Percentiles rank a stretch among this genome's conserved stretches.
phyloP scores from a whole-genome alignment of 2,113 vertebrate genomes.

The Ceyx margarethae region DNA sequence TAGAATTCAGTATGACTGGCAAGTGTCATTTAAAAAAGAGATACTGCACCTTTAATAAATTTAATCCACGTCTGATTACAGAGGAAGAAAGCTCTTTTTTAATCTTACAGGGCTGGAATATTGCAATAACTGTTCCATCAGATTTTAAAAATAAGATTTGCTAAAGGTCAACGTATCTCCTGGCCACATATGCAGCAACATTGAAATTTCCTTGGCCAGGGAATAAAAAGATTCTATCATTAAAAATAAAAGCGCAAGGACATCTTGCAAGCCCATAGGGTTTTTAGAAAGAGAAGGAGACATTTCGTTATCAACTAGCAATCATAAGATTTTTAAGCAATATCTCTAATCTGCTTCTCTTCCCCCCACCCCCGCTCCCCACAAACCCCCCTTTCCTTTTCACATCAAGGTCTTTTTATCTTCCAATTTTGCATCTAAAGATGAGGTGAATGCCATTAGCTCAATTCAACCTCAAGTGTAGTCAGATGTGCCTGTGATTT shows the following conservation, averaged over 20 bases:
- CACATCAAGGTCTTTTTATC: constrained; percentile 89
- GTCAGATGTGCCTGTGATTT: constrained; percentile 85
- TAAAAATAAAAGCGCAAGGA: constrained; percentile 82
- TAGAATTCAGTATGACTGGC: constrained; percentile 69
- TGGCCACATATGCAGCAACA: constrained; percentile 83
- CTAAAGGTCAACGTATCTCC: constrained; percentile 90
- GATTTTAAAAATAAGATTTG: constrained; percentile 85
- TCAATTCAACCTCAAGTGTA: constrained; percentile 87
- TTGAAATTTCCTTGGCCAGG: constrained; percentile 85
- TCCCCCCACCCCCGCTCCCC: constrained; percentile 39
- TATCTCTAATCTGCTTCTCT: constrained; percentile 81
- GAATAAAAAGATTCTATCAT: constrained; percentile 92
- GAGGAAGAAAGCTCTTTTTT: constrained; percentile 78
- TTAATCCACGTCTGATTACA: constrained; percentile 80
- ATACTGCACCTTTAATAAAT: constrained; percentile 78
- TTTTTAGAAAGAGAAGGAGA: constrained; percentile 77
- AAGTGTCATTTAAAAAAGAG: constrained; percentile 74
- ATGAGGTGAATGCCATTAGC: constrained; percentile 88
- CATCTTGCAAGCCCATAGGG: constrained; percentile 75
- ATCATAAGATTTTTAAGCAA: constrained; percentile 85
- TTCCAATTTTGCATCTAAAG: constrained; percentile 87
- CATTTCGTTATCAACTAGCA: constrained; percentile 83
- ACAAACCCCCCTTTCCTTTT: constrained; percentile 70
- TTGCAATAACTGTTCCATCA: constrained; percentile 84
- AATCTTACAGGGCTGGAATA: constrained; percentile 81